phyloP scores from a whole-genome alignment of 2,113 vertebrate genomes.

The Thermophis baileyi region DNA sequence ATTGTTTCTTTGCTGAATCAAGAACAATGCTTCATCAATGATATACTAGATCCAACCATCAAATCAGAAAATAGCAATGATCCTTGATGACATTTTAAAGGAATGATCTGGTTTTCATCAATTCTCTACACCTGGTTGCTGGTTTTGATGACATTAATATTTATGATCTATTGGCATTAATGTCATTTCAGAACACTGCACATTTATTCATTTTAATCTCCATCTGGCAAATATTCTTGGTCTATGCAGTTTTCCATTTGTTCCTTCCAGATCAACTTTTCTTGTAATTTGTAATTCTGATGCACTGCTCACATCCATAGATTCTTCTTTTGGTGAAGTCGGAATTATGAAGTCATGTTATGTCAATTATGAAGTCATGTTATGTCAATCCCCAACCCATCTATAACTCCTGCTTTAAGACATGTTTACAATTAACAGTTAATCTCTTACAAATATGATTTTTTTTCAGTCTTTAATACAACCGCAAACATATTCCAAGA shows the following conservation, averaged over 20 bases:
- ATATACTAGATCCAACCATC: background rate
- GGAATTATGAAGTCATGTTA: background rate
- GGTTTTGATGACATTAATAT: background rate
- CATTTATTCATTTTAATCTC: background rate
- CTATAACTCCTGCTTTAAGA: background rate
- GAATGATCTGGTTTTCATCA: background rate
- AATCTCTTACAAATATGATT: background rate
- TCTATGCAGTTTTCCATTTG: background rate
- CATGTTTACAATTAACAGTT: background rate
- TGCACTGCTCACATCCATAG: background rate
- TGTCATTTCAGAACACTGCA: background rate
- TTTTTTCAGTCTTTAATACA: background rate
- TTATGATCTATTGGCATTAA: background rate
- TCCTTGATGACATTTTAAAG: background rate
- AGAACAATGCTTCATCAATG: background rate
- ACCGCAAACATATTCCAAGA: background rate
- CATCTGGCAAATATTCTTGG: background rate
- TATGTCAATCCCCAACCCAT: background rate
- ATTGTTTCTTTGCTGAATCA: background rate
- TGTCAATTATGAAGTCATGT: background rate
- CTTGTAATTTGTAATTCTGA: background rate
- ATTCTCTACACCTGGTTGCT: background rate
- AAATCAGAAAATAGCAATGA: background rate
- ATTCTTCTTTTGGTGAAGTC: conserved; percentile 10
- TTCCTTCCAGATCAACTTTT: background rate